phyloP scores from a whole-genome alignment of 2,113 vertebrate species.

The Xenopus tropicalis region UCB_Xtro_10.0 CM004446.2:40655501-40656000 shows the following conservation, averaged over 20 bases:
- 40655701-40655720: not conserved
- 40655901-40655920: not conserved
- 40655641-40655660: conserved; percentile 20
- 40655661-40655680: not conserved
- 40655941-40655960: not conserved
- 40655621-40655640: conserved; percentile 42
- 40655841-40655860: conserved; percentile 45
- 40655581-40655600: not conserved
- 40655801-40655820: conserved; percentile 36
- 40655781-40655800: conserved; percentile 27
- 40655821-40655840: conserved; percentile 44
- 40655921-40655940: not conserved
- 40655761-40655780: not conserved
- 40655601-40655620: conserved; percentile 30
- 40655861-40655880: conserved; percentile 33
- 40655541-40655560: not conserved
- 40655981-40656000: too few species aligned
- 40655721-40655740: not conserved
- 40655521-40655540: too few species aligned
- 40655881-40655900: conserved; percentile 39
- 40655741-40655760: not conserved
- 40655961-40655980: too few species aligned
- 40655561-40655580: conserved; percentile 1
- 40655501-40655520: too few species aligned
- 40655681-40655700: conserved; percentile 14